Evolutionary conservation across 2,888 invertebrate genomes (phyloP), one percentile per base, ranked within the genome.

Genomic region (Pseudococcus jackbeardsleyi): DNA sequence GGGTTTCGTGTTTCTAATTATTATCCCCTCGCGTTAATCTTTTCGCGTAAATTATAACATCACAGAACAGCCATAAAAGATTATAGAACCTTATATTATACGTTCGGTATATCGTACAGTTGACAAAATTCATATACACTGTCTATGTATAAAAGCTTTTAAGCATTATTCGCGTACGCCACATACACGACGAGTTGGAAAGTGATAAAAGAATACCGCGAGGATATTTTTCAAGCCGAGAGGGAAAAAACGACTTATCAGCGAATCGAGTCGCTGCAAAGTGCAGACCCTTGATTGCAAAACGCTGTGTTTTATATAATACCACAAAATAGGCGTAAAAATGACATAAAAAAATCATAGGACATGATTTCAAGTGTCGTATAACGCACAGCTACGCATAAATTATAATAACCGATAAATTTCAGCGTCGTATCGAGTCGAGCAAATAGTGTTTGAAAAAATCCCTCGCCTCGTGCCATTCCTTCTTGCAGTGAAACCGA

Each of bases 361-460:
- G 46, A 19, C 46, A 82, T 22, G 79, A 82, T 82, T 82, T 82
- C 2, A 46, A 82, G 79, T 82, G 79, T 82, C 79, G 46, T 82
- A 82, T 82, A 82, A 82, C 79, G 79, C 79, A 82, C 46, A 82
- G 46, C 79, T 46, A 82, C 79, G 46, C 79, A 82, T 82, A 82
- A 82, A 82, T 82, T 82, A 82, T 82, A 72, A 72, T 72, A 82
- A 46, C 79, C 46, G 79, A 82, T 72, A 72, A 72, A 72, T 33
- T 72, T 72, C 33, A 72, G 15, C 68, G 68, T 8, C 9, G 19
- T 68, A 68, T 26, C 2, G 15, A 68, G 9, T 22, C 68, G 64
- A 12, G 15, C 9, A 26, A 7, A 68, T 68, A 26, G 11, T 9
- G 11, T 68, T 68, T 68, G 9, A 68, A 42, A 17, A 17, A 77